Evolutionary conservation across 2,888 invertebrate species (phyloP), one percentile per base, ranked within the genome.

Genomic region (Sarcophaga carnaria): DNA sequence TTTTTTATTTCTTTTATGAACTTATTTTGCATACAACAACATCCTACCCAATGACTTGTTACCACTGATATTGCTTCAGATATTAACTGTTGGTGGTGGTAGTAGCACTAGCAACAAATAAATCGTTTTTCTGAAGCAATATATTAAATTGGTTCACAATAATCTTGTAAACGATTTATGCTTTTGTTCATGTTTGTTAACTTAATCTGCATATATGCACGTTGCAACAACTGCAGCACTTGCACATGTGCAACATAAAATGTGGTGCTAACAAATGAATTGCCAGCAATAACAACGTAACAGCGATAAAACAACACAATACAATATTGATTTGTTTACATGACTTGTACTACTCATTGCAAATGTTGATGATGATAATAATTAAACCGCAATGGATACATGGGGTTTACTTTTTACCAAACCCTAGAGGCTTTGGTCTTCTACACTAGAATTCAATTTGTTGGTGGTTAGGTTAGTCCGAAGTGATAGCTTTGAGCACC

Each of bases 151-250:
- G 87, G 87, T 87, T 71, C 87, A 82, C 84, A 87, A 87, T 87
- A 87, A 84, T 84, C 84, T 87, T 87, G 87, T 87, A 87, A 87
- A 87, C 87, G 81, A 87, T 87, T 87, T 87, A 87, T 87, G 84
- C 84, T 87, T 87, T 87, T 87, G 87, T 87, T 83, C 84, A 87
- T 87, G 87, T 87, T 84, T 84, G 81, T 82, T 81, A 71, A 81
- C 37, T 82, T 87, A 84, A 87, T 84, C 87, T 84, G 78, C 84
- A 87, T 86, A 69, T 27, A 27, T 27, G 27, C 37, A 77, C 78
- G 69, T 49, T 62, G 54, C 72, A 64, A 64, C 60, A 71, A 71
- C 59, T 25, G 17, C 66, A 54, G 54, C 54, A 17, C 10, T 2
- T 37, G 37, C 17, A 54, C 54, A 54, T 54, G 54, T 54, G 54